Base-by-base conservation (phyloP, 1,140 invertebrate genomes). In the Calosoma granatense region DNA sequence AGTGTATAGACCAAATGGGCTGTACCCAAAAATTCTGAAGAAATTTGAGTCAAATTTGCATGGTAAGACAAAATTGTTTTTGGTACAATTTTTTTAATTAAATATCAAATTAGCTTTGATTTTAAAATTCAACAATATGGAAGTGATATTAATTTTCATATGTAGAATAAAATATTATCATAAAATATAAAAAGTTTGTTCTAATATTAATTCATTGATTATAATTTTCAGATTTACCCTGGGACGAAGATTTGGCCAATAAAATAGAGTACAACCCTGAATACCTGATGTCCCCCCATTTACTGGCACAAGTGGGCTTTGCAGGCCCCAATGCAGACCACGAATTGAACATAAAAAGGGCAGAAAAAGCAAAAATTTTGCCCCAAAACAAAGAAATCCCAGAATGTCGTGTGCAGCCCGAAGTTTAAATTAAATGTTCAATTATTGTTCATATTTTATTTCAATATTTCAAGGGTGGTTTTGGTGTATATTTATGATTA, bases 201-300 rank as follows among this genome's bases (percentile, higher is more conserved):
- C 26, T 6, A 36, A 56, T 56, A 51, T 43, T 51, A 22, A 3
- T 21, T 41, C 20, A 22, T 14, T 36, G 51, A 19, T 59, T 23
- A 19, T 54, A 22, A 53, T 59, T 65, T 63, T 26, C 17, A 65
- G 64, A 58, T 39, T 60, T 60, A 1, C 57, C 47, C 43, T 66
- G 65, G 65, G 55, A 57, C 9, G 65, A 66, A 52, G 54, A 36
- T 36, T 36, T 66, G 20, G 60, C 65, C n/a, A 62, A 65, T 11
- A 51, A 57, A 36, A 64, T 61, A 41, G 65, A 66, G 30, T 66
- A 65, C 58, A 58, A 65, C 4, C 65, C 65, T 20, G 65, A 66
- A 61, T 47, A 65, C 30, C 64, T 65, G 47, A 56, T 53, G 17
- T 63, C 62, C 12, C 60, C 60, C 51, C n/a, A 54, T 39, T 53